Conservation (phyloP, 2,113 vertebrate species). For the Panthera tigris region DNA sequence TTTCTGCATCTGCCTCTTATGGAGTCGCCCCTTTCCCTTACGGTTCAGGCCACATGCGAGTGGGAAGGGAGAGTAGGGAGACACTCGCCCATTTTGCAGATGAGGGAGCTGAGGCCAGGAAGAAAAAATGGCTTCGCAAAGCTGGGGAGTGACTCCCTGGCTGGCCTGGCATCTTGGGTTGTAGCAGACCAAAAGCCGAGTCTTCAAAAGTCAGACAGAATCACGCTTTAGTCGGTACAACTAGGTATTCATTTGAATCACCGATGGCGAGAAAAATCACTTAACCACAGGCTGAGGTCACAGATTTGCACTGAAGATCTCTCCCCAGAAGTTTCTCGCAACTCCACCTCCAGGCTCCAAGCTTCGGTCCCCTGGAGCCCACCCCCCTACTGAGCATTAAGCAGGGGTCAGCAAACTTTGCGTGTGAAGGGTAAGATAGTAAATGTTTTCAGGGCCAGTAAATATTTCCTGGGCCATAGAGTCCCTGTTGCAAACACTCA, state of each 20-base stretch:
- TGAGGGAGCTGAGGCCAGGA: background rate
- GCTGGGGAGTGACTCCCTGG: background rate
- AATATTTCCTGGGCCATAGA: background rate
- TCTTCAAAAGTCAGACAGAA: background rate
- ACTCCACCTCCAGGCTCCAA: background rate
- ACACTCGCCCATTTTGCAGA: background rate
- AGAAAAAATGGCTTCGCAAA: background rate
- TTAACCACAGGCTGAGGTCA: background rate
- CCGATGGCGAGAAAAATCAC: background rate
- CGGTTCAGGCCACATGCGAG: background rate
- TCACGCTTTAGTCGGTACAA: background rate
- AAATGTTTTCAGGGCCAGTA: background rate
- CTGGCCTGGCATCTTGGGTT: background rate
- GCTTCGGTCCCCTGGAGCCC: background rate
- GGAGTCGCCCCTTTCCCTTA: background rate
- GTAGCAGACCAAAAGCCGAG: background rate
- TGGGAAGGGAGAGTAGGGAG: background rate
- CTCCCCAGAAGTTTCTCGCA: background rate
- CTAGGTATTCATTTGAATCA: background rate
- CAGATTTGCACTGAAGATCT: background rate
- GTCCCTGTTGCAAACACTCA: background rate
- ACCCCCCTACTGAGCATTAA: background rate
- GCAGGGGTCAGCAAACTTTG: background rate
- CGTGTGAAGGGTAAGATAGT: background rate
- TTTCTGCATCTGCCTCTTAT: background rate